Evolutionary conservation across 2,888 invertebrate species (phyloP), one percentile per base, ranked within the genome.

Genomic region (Vesta saturnalis): DNA sequence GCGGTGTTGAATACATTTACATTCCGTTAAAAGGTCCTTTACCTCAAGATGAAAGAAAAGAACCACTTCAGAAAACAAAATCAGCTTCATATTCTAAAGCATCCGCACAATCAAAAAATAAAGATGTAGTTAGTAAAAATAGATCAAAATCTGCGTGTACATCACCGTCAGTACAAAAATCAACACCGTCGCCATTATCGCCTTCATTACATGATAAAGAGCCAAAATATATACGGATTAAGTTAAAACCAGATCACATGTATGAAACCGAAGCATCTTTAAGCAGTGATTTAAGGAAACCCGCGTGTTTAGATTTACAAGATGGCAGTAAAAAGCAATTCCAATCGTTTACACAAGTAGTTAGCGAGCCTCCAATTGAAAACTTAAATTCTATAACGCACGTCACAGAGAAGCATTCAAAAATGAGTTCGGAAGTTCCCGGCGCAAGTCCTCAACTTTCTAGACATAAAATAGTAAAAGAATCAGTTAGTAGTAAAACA

Each of bases 191-290:
- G 60, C 23, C 52, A 15, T 18, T 70, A 43, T 71, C 76, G 15
- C 69, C 73, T 3, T 70, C 74, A 14, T 60, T 54, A 47, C 69
- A 69, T 18, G 64, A 72, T 43, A 77, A 77, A 12, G 82, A 84
- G 73, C 83, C 88, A 0, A 87, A 88, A 69, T 88, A 88, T 73
- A 88, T 91, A 72, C 85, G 91, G 67, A 92, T 92, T 69, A 90
- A 90, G 81, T 82, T 94, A 54, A 92, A 92, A 77, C 93, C 93
- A 0, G 92, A 93, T 79, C 88, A 90, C 56, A 88, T 92, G 81
- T 93, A 93, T 78, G 89, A 89, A 62, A 84, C 86, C 71, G 86
- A 83, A 72, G 78, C 8, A 68, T 81, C 75, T 67, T 16, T 23
- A 12, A 21, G 30, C 66, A 80, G 77, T 5, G 85, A 85, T 65